Percentiles rank a stretch among this genome's conserved stretches.
Evolutionary conservation across 2,113 vertebrate genomes (phyloP).

Genomic region (Bungarus multicinctus): DNA sequence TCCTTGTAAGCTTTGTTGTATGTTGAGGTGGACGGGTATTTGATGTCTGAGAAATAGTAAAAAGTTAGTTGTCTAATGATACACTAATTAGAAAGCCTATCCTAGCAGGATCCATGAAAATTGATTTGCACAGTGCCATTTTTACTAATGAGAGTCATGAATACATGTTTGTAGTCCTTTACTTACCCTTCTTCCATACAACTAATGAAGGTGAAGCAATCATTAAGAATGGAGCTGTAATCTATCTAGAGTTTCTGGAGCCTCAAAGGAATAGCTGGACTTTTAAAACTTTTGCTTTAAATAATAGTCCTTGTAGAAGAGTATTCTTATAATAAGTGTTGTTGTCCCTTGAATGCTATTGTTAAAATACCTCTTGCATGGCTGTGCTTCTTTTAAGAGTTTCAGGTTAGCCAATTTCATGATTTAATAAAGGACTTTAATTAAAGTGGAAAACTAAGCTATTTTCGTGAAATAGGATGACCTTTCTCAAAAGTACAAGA

Average conservation of each 20-base stretch:
- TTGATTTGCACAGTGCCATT: constrained; percentile 59
- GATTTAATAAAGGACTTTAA: constrained; percentile 44
- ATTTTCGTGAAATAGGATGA: constrained; percentile 24
- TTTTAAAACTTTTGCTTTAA: constrained; percentile 43
- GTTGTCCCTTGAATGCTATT: constrained; percentile 5
- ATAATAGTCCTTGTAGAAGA: constrained; percentile 17
- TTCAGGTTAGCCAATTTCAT: constrained; percentile 5
- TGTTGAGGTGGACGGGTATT: constrained; percentile 43
- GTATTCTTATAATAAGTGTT: background rate
- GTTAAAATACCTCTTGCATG: background rate
- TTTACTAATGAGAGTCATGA: constrained; percentile 59
- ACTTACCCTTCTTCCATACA: constrained; percentile 48
- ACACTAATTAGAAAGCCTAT: constrained; percentile 63
- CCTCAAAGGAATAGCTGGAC: constrained; percentile 12
- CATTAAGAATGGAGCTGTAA: constrained; percentile 29
- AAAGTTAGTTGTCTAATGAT: constrained; percentile 58
- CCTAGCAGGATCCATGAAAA: constrained; percentile 65
- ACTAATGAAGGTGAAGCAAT: constrained; percentile 45
- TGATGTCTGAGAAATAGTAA: constrained; percentile 51
- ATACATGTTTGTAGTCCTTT: constrained; percentile 46
- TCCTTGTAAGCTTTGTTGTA: constrained; percentile 50
- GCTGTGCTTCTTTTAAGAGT: constrained; percentile 10
- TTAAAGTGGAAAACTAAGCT: constrained; percentile 51
- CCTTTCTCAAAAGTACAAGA: constrained; percentile 30
- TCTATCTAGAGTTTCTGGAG: constrained; percentile 26